Percentiles rank a stretch among this genome's conserved stretches.
Evolutionary conservation across 2,113 vertebrate species (phyloP).

Genomic region (Hirundichthys speculiger): DNA sequence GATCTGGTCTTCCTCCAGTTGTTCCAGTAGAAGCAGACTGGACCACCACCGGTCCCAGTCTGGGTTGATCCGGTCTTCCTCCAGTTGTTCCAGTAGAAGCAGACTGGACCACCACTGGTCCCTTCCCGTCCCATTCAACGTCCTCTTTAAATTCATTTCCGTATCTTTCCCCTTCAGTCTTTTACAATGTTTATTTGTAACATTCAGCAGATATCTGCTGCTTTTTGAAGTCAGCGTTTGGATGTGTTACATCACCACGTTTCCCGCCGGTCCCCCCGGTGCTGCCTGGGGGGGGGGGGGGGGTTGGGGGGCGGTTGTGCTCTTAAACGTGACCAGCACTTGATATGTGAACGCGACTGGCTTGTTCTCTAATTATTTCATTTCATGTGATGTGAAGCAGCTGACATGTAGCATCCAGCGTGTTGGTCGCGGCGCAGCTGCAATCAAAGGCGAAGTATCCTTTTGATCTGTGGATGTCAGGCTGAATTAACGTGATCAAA

Average conservation of each 20-base stretch:
- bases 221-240: conserved; percentile 57
- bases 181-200: conserved; percentile 23
- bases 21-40: too few relatives aligned
- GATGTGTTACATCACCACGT: conserved; percentile 49
- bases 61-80: too few relatives aligned
- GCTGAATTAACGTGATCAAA: conserved; percentile 23
- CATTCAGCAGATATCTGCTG: conserved; percentile 38
- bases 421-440: conserved; percentile 12
- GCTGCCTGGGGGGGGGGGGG: conserved; percentile 12
- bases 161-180: conserved; percentile 1
- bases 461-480: conserved; percentile 51
- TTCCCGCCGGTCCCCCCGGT: conserved; percentile 32
- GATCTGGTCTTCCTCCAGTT: too few relatives aligned
- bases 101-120: too few relatives aligned
- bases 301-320: conserved; percentile 9
- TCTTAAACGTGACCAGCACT: conserved; percentile 5
- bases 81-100: too few relatives aligned
- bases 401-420: conserved; percentile 2
- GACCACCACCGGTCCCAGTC: too few relatives aligned
- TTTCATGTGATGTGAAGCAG: conserved; percentile 12
- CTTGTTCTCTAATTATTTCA: conserved; percentile 5
- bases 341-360: conserved; percentile 18
- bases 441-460: conserved; percentile 29
- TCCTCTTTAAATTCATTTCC: conserved; percentile 36
- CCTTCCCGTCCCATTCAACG: too few relatives aligned